These are phyloP conservation scores for Hetaerina titia DNA, from an alignment of 2,888 invertebrate genomes.

Conservation along the genomic window DNA sequence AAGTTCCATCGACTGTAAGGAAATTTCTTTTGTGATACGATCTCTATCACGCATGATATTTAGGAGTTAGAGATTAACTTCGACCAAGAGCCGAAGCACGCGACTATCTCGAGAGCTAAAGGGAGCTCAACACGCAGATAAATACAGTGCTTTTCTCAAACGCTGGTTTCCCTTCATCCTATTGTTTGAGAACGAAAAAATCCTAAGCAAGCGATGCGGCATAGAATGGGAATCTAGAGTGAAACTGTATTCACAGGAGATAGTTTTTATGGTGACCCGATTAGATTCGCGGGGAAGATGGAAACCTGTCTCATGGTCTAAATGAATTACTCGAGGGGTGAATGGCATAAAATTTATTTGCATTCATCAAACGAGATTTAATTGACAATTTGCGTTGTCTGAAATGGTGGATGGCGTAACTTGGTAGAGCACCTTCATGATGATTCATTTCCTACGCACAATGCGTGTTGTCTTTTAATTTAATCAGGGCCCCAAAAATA, in stretches of 20 bases:
- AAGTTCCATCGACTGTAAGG: background rate
- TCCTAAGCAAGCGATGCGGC: background rate
- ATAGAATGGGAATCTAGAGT: background rate
- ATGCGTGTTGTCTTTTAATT: too few relatives aligned
- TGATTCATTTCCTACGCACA: too few relatives aligned
- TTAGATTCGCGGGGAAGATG: background rate
- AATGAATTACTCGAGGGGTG: background rate
- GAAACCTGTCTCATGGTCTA: too few relatives aligned
- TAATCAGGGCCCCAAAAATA: too few relatives aligned
- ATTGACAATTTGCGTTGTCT: too few relatives aligned
- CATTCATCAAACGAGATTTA: background rate
- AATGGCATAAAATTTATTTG: background rate
- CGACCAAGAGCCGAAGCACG: background rate
- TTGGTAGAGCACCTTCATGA: too few relatives aligned
- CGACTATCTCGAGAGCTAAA: background rate
- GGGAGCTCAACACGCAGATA: background rate
- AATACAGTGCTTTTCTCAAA: background rate
- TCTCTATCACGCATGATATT: background rate
- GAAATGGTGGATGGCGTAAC: too few relatives aligned
- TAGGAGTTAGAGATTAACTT: background rate
- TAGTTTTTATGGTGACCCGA: background rate
- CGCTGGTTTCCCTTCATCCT: background rate
- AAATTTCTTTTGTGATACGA: background rate
- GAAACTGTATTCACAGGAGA: background rate
- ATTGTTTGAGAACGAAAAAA: background rate